These are phyloP conservation scores for Anagyrus pseudococci DNA, from an alignment of 2,888 invertebrate genomes.

Conservation along the genomic window DNA sequence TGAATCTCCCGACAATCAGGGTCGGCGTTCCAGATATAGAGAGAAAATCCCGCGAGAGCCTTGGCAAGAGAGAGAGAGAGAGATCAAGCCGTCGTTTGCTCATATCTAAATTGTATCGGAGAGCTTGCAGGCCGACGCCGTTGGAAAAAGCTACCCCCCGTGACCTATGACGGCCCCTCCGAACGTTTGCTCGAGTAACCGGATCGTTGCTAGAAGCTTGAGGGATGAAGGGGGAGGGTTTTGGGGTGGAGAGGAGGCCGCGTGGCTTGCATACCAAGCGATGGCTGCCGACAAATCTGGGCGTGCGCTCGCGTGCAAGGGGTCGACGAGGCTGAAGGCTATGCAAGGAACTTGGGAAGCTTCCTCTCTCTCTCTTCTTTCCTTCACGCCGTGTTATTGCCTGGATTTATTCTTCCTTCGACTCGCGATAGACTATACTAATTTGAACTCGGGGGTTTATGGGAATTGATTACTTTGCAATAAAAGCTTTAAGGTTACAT, in stretches of 20 bases:
- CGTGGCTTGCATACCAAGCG: constrained; percentile 11
- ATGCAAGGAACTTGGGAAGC: no score
- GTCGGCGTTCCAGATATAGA: constrained; percentile 15
- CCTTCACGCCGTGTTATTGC: no score
- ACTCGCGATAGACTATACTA: no score
- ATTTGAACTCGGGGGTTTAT: no score
- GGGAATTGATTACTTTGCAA: no score
- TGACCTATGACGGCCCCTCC: constrained; percentile 23
- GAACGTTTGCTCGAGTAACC: constrained; percentile 17
- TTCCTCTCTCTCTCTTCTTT: no score
- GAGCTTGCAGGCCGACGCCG: neutral
- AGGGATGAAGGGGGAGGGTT: neutral
- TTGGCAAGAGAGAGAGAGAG: neutral
- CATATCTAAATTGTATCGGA: constrained; percentile 39
- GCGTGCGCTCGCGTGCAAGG: no score
- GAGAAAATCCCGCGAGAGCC: constrained; percentile 11
- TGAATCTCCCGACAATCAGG: constrained; percentile 20
- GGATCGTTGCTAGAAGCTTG: constrained; percentile 10
- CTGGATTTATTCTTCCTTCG: no score
- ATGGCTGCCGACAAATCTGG: constrained; percentile 10
- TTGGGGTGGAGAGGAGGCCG: neutral
- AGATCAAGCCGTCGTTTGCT: constrained; percentile 22
- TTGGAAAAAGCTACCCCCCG: constrained; percentile 19
- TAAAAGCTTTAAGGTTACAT: no score
- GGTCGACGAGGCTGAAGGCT: no score